Percentiles rank a stretch among this genome's conserved stretches.
phyloP scores from a whole-genome alignment of 92 coral and sea anemone genomes.

The Zoanthus sociatus region DNA sequence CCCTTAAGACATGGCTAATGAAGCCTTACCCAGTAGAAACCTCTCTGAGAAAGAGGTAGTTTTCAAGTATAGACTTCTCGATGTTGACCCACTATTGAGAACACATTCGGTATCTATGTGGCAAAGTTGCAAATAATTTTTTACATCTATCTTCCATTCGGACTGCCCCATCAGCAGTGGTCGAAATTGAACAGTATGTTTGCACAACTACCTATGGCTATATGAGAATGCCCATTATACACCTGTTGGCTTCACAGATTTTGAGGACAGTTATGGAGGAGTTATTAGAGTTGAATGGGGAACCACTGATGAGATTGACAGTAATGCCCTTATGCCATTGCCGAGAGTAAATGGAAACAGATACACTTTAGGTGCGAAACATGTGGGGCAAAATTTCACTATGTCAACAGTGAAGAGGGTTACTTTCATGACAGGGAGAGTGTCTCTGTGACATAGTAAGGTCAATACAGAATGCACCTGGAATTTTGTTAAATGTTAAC shows the following conservation, averaged over 20 bases:
- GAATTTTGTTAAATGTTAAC: background rate
- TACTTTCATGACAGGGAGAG: slow-evolving; percentile 52
- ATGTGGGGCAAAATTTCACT: slow-evolving; percentile 42
- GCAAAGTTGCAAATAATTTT: slow-evolving; percentile 47
- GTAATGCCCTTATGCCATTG: slow-evolving; percentile 38
- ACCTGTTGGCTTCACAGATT: slow-evolving; percentile 61
- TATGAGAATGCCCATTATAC: slow-evolving; percentile 59
- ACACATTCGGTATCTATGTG: slow-evolving; percentile 43
- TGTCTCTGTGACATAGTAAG: slow-evolving; percentile 10
- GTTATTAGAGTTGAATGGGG: slow-evolving; percentile 65
- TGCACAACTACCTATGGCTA: slow-evolving; percentile 47
- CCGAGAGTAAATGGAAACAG: slow-evolving; percentile 49
- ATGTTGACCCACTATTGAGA: slow-evolving; percentile 50
- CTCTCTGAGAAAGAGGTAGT: slow-evolving; percentile 45
- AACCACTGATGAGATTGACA: slow-evolving; percentile 47
- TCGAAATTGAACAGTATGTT: slow-evolving; percentile 42
- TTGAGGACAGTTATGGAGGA: slow-evolving; percentile 59
- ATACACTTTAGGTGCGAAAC: slow-evolving; percentile 34
- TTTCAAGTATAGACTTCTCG: slow-evolving; percentile 52
- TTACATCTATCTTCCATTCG: slow-evolving; percentile 41
- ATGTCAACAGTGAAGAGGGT: slow-evolving; percentile 57
- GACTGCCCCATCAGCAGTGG: slow-evolving; percentile 36
- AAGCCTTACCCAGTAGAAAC: slow-evolving; percentile 53
- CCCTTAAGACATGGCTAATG: slow-evolving; percentile 44
- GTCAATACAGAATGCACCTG: slow-evolving; percentile 29